Evolutionary conservation across 1,140 invertebrate genomes (phyloP).

Genomic region (Leucophenga varia): DNA sequence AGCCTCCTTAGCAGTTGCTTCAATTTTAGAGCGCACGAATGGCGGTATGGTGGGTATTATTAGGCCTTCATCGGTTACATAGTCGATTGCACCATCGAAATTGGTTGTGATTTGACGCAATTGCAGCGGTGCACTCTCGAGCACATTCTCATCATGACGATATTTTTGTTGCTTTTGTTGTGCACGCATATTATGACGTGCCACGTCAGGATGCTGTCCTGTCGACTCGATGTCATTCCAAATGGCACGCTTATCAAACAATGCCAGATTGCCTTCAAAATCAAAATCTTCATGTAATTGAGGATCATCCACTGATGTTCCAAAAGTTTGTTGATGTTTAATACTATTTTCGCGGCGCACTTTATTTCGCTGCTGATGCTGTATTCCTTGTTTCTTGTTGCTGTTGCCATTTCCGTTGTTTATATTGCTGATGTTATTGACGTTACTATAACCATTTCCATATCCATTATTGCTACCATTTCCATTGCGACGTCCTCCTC

Average conservation of each 20-base stretch:
- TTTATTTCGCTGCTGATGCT: slow-evolving; percentile 36
- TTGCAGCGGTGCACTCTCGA: slow-evolving; percentile 66
- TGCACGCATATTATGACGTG: slow-evolving; percentile 28
- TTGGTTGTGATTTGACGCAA: slow-evolving; percentile 71
- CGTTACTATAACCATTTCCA: slow-evolving; percentile 21
- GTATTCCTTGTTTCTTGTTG: no score
- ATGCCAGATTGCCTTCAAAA: slow-evolving; percentile 89
- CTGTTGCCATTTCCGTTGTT: slow-evolving; percentile 31
- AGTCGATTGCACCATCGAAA: slow-evolving; percentile 64
- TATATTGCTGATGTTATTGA: no score
- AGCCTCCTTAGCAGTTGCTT: slow-evolving; percentile 65
- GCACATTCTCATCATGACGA: slow-evolving; percentile 83
- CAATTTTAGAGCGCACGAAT: slow-evolving; percentile 67
- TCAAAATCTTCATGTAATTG: slow-evolving; percentile 77
- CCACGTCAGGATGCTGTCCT: slow-evolving; percentile 68
- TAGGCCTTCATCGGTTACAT: slow-evolving; percentile 78
- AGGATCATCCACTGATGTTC: slow-evolving; percentile 58
- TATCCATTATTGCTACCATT: slow-evolving; percentile 17
- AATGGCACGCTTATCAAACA: slow-evolving; percentile 83
- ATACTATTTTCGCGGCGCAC: slow-evolving; percentile 39
- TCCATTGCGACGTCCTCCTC: no score
- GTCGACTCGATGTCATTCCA: slow-evolving; percentile 69
- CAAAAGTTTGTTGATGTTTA: slow-evolving; percentile 54
- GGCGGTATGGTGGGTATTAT: slow-evolving; percentile 75
- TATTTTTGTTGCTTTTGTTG: slow-evolving; percentile 45